phyloP scores from a whole-genome alignment of 2,113 vertebrate species.

The Macrotus californicus region DNA sequence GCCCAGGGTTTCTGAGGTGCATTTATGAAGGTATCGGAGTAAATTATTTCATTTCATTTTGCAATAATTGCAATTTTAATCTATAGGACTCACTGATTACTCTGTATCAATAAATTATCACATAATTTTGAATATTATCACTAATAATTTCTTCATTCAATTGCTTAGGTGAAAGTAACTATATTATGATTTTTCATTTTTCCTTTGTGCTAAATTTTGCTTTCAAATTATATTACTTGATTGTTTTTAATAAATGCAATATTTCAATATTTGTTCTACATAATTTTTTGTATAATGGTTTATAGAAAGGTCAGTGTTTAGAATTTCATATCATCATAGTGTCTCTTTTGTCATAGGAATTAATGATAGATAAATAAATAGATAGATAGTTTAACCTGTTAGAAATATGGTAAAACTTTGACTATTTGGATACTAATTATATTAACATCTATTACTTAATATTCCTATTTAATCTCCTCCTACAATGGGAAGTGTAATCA shows the following conservation, averaged over 20 bases:
- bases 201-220: background rate
- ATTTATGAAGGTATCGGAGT: background rate
- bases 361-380: too few relatives aligned
- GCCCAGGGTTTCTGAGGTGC: background rate
- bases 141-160: background rate
- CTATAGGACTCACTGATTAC: background rate
- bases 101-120: background rate
- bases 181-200: background rate
- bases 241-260: background rate
- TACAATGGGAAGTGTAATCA: background rate
- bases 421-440: background rate
- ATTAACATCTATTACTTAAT: background rate
- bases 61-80: background rate
- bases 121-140: background rate
- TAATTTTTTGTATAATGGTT: background rate
- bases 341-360: background rate
- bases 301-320: background rate
- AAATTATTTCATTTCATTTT: background rate
- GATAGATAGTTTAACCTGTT: background rate
- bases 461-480: conserved; percentile 3
- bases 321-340: background rate
- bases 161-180: background rate
- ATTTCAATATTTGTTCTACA: background rate
- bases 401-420: background rate
- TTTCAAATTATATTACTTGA: background rate